Evolutionary conservation across 2,797 vertebrate species (phyloP).

Genomic region (Gambelia wislizenii): DNA sequence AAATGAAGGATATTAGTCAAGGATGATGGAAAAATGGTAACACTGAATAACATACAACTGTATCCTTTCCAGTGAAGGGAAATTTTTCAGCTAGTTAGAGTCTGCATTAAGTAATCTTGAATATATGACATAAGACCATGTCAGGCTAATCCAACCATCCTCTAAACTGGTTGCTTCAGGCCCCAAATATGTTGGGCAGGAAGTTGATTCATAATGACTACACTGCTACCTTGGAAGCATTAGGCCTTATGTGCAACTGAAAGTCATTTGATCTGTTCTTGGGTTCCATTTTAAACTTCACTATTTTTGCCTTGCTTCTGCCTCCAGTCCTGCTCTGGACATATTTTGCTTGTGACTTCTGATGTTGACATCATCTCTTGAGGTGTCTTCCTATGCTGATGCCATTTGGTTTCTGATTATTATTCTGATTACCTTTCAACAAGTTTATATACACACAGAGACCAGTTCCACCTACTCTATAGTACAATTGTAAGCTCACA

Average conservation of each 20-base stretch:
- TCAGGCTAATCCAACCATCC: background rate
- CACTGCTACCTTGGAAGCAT: background rate
- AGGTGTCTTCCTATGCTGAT: background rate
- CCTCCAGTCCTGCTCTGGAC: background rate
- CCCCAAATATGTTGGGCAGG: background rate
- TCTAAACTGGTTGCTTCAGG: background rate
- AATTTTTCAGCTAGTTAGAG: background rate
- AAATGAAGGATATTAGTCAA: background rate
- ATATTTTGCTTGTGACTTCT: background rate
- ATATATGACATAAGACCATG: background rate
- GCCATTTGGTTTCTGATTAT: background rate
- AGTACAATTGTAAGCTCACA: background rate
- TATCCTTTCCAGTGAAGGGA: background rate
- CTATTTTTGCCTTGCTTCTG: background rate
- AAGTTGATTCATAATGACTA: constrained; percentile 12
- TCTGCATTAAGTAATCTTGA: background rate
- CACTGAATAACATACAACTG: background rate
- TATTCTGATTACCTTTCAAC: background rate
- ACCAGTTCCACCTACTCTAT: background rate
- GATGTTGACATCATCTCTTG: background rate
- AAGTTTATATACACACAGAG: background rate
- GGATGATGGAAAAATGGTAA: background rate
- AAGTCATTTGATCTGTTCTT: background rate
- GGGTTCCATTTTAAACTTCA: too few relatives aligned
- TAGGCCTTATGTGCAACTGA: background rate